Conservation (phyloP, 92 coral and sea anemone genomes). For the Bergia puertoricense region DNA sequence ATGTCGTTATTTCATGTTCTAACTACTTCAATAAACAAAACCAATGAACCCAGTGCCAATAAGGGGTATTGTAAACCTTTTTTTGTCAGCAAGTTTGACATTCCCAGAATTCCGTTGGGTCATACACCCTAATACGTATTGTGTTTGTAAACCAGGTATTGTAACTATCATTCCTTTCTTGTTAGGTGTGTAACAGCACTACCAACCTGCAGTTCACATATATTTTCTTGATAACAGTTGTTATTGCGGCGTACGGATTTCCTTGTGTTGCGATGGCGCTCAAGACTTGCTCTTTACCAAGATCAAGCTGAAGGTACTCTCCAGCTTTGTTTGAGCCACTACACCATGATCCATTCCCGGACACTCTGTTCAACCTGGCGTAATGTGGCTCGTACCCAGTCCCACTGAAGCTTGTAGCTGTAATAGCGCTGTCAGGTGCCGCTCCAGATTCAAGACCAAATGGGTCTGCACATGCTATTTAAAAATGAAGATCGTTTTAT, state of each 20-base stretch:
- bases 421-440: conserved; percentile 20
- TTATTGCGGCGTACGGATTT: background rate
- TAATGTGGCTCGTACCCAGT: conserved; percentile 29
- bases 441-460: conserved; percentile 22
- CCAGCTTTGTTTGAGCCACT: background rate
- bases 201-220: conserved; percentile 19
- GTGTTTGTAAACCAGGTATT: background rate
- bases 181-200: background rate
- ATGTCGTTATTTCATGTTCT: background rate
- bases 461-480: conserved; percentile 18
- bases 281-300: conserved; percentile 17
- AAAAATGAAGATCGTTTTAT: background rate
- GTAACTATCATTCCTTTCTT: background rate
- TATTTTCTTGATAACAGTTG: background rate
- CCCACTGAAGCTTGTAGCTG: conserved; percentile 21
- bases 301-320: conserved; percentile 22
- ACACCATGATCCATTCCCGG: conserved; percentile 35
- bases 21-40: too few relatives aligned
- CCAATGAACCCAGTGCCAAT: too few relatives aligned
- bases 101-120: background rate
- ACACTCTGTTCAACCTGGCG: conserved; percentile 12
- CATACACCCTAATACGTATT: too few relatives aligned
- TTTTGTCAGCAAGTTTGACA: too few relatives aligned
- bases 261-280: conserved; percentile 38
- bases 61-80: too few relatives aligned